Evolutionary conservation across 2,113 vertebrate species (phyloP).

Genomic region (Neogale vison): DNA sequence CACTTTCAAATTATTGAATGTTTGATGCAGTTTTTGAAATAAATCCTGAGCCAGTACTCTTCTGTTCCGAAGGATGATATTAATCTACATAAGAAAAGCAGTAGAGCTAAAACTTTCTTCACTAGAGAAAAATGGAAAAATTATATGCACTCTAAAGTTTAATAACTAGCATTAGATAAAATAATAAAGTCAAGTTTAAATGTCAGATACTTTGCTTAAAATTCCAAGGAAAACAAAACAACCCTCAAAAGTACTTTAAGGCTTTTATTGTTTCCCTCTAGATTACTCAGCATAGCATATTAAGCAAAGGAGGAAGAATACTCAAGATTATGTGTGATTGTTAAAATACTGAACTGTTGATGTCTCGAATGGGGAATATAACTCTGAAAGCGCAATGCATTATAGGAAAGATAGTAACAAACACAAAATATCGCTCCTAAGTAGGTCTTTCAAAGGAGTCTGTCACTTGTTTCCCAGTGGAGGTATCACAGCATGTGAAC

Average conservation of each 20-base stretch:
- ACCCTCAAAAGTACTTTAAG: slow-evolving; percentile 26
- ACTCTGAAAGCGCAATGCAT: slow-evolving; percentile 46
- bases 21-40: neutral
- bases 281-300: slow-evolving; percentile 5
- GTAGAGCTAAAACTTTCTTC: slow-evolving; percentile 21
- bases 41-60: neutral
- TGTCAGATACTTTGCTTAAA: slow-evolving; percentile 63
- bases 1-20: slow-evolving; percentile 22
- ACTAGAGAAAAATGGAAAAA: neutral
- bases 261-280: slow-evolving; percentile 47
- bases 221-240: slow-evolving; percentile 48
- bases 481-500: neutral
- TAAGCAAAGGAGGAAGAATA: slow-evolving; percentile 49
- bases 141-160: neutral
- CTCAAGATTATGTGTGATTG: slow-evolving; percentile 6
- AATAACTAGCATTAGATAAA: slow-evolving; percentile 35
- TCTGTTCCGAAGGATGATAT: neutral
- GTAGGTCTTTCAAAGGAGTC: slow-evolving; percentile 43
- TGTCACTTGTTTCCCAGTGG: slow-evolving; percentile 6
- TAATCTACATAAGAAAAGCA: neutral
- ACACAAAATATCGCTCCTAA: slow-evolving; percentile 21
- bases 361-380: neutral
- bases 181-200: slow-evolving; percentile 54
- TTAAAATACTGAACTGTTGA: slow-evolving; percentile 42
- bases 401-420: slow-evolving; percentile 26